phyloP scores from a whole-genome alignment of 2,888 invertebrate genomes.

The Drosophila phalerata region DNA sequence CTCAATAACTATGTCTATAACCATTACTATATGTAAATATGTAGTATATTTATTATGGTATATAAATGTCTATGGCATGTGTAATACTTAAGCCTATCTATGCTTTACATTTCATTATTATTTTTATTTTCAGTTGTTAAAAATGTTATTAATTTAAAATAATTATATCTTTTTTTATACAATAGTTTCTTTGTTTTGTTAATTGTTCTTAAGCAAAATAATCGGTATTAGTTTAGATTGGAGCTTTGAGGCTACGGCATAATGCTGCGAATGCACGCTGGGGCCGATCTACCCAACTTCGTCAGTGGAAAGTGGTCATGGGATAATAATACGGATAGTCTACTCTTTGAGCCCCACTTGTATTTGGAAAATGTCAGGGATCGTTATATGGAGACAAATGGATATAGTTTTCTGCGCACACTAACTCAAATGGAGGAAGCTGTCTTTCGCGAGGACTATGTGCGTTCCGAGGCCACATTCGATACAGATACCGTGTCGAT shows the following conservation, averaged over 20 bases:
- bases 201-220: not conserved
- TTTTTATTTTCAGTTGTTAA: not conserved
- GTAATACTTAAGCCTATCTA: not conserved
- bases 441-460: slow-evolving; percentile 79
- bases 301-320: slow-evolving; percentile 82
- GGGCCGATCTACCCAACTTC: slow-evolving; percentile 75
- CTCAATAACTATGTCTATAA: too few relatives aligned
- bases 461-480: slow-evolving; percentile 57
- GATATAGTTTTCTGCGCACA: slow-evolving; percentile 73
- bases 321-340: slow-evolving; percentile 64
- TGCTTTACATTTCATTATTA: slow-evolving; percentile 23
- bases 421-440: slow-evolving; percentile 83
- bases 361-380: slow-evolving; percentile 54
- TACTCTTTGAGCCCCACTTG: slow-evolving; percentile 65
- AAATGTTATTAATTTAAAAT: not conserved
- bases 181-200: slow-evolving; percentile 4
- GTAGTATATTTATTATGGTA: too few relatives aligned
- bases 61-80: too few relatives aligned
- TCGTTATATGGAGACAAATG: slow-evolving; percentile 66
- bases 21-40: too few relatives aligned
- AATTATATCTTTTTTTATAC: not conserved
- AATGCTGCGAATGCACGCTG: slow-evolving; percentile 79
- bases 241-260: not conserved
- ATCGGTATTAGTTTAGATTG: not conserved
- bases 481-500: slow-evolving; percentile 81